Evolutionary conservation across 2,888 invertebrate species (phyloP), one percentile per base, ranked within the genome.

Genomic region (Agriopis marginaria): DNA sequence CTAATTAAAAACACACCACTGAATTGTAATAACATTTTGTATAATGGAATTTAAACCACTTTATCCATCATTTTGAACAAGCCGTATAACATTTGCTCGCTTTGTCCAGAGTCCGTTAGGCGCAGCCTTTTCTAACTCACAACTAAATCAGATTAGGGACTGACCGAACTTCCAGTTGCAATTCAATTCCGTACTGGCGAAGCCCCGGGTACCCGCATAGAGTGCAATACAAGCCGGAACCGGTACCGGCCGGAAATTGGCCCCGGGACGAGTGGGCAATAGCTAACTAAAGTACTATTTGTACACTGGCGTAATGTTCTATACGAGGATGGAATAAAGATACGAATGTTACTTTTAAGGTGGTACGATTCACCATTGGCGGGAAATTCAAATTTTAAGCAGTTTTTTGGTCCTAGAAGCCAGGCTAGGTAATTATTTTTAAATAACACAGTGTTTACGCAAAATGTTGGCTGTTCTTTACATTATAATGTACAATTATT

Each of bases 151-250:
- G 60, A 68, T 68, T 54, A 54, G 23, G 14, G 6, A 40, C 39
- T 59, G 68, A 49, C 63, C 68, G 53, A 64, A 60, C 40, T 63
- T 68, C 54, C 17, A 17, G 50, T 14, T 63, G 62, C 62, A 53
- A 68, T 68, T 63, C 58, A 51, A 68, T 68, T 68, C 61, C 55
- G 61, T 11, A 11, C 47, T 49, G 61, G 53, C 32, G 32, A 32
- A 56, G 49, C 49, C 49, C 49, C 10, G 14, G 60, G 7, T 39
- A 11, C 32, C 53, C 49, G 39, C 23, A 11, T 45, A 45, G 23
- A 60, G 58, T 58, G 58, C 63, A 65, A 53, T 45, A 49, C 49
- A 44, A 64, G 58, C 64, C 64, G 66, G 66, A 66, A 10, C 17
- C 53, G 42, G 45, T 17, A 17, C 54, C 54, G 44, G 45, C 58